phyloP scores from a whole-genome alignment of 2,113 vertebrate species.

The Rhabdornis inornatus region DNA sequence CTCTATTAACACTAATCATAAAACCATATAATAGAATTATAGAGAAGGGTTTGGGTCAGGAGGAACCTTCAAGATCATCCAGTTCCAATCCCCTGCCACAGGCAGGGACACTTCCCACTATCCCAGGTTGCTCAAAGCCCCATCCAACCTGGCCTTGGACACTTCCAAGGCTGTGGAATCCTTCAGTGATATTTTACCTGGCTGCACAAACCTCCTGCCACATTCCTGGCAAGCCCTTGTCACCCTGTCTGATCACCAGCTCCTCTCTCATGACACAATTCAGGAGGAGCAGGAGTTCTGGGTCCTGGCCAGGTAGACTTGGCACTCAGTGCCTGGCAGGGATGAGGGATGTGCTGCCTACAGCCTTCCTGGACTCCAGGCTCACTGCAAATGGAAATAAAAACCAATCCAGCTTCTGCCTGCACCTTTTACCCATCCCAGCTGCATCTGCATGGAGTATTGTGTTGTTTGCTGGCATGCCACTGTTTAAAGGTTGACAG shows the following conservation, averaged over 20 bases:
- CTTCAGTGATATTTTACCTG: constrained; percentile 18
- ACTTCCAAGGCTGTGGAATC: background rate
- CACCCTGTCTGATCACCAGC: constrained; percentile 1
- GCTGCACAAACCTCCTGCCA: background rate
- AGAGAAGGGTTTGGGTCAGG: background rate
- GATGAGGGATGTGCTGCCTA: background rate
- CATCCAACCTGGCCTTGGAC: background rate
- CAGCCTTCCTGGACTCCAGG: background rate
- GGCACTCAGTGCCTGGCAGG: constrained; percentile 21
- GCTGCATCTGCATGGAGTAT: background rate
- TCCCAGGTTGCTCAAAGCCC: background rate
- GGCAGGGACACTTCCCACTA: background rate
- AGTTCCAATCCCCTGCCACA: background rate
- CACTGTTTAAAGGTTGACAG: background rate
- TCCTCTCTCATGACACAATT: constrained; percentile 1
- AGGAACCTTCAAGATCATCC: background rate
- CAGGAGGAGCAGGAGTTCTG: constrained; percentile 15
- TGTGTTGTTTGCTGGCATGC: background rate
- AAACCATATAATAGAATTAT: background rate
- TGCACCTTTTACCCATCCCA: fast-evolving
- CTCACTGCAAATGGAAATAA: background rate
- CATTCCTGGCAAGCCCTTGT: constrained; percentile 7
- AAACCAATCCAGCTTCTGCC: background rate
- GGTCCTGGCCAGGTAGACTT: constrained; percentile 41
- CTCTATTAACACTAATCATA: background rate